Evolutionary conservation across 2,113 vertebrate species (phyloP), one percentile per base, ranked within the genome.

Genomic region (Chaenogobius annularis): DNA sequence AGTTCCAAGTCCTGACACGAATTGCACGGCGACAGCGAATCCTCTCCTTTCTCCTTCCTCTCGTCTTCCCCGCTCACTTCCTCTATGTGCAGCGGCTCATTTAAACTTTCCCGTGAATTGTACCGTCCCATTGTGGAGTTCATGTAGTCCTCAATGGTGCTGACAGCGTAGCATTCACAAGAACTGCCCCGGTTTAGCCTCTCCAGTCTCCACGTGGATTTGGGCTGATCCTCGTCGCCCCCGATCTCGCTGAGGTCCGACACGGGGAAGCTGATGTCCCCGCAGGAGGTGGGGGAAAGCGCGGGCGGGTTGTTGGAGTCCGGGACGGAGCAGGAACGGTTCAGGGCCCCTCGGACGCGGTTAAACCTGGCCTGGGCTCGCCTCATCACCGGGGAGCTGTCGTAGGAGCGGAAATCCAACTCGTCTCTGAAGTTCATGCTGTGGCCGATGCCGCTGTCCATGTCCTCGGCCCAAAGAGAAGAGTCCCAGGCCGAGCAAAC

Each of bases 301-400:
- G 76, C 82, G 0, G 87, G 92, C 14, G 92, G 93, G 78, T 94
- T 93, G 85, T 93, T 93, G 80, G 92, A 94, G 82, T 94, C 93
- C 0, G 93, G 93, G 26, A 94, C 88, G 0, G 93, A 94, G 82
- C 93, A 93, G 85, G 93, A 94, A 68, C 93, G 92, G 74, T 93
- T 92, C 0, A 94, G 88, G 20, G 84, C 84, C 31, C 88, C 92
- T 40, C 84, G 89, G 23, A 68, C 73, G 35, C 88, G 81, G 75
- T 68, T 89, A 37, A 72, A 67, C 79, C 78, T 87, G 82, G 88
- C 90, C 75, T 88, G 92, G 22, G 83, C 74, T 47, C 80, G 83
- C 69, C 86, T 87, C 67, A 82, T 87, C 64, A 91, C 85, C 0
- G 92, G 91, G 44, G 91, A 93, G 79, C 86, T 92, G 87, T 88